A percentile compares a stretch with the other conserved stretches of the same genome.
Conservation (phyloP, 2,797 vertebrate genomes). For the Etheostoma nigrum region DNA sequence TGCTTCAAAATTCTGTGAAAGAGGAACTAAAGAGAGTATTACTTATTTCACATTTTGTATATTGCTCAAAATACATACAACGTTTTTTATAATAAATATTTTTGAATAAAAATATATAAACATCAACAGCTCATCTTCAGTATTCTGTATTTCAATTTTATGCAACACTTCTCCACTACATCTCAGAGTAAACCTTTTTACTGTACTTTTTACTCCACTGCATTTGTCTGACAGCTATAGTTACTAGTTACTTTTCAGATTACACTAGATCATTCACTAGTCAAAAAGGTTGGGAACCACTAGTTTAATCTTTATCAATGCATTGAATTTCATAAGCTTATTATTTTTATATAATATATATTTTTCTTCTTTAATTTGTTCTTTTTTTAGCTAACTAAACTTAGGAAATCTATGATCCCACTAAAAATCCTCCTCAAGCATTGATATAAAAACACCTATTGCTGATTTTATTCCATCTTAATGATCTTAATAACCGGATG, state of each 20-base stretch:
- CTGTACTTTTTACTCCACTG: background rate
- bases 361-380: too few relatives aligned
- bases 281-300: background rate
- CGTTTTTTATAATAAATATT: constrained; percentile 51
- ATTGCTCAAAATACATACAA: background rate
- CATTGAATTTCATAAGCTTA: background rate
- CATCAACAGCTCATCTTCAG: background rate
- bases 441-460: background rate
- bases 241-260: background rate
- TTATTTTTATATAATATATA: too few relatives aligned
- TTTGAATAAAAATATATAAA: constrained; percentile 36
- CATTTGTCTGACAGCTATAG: background rate
- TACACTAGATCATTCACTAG: background rate
- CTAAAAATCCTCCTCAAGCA: too few relatives aligned
- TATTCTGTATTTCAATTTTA: background rate
- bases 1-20: constrained; percentile 3
- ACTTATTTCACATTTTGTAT: background rate
- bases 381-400: too few relatives aligned
- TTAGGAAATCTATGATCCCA: too few relatives aligned
- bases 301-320: background rate
- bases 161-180: background rate
- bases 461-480: background rate
- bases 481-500: too few relatives aligned
- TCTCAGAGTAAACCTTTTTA: background rate
- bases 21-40: background rate